A percentile compares a stretch with the other conserved stretches of the same genome.
phyloP scores from a whole-genome alignment of 2,113 vertebrate genomes.

The Propithecus coquereli region DNA sequence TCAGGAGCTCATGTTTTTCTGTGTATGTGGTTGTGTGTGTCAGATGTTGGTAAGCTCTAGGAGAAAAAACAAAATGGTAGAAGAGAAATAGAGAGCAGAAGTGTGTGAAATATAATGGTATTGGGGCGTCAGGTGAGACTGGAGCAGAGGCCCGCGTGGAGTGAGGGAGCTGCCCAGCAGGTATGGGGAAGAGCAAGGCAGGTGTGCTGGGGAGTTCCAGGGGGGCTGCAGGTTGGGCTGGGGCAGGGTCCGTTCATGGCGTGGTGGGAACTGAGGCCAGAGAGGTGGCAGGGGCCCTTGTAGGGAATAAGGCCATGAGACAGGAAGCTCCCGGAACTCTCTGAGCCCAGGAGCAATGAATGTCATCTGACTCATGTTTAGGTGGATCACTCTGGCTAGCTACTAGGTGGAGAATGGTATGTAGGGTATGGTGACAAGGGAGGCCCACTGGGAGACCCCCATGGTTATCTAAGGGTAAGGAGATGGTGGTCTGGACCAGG shows the following conservation, averaged over 20 bases:
- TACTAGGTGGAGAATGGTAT: not conserved
- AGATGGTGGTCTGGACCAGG: not conserved
- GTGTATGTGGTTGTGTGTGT: not conserved
- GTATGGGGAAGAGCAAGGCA: not conserved
- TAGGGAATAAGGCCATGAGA: not conserved
- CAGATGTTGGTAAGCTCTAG: not conserved
- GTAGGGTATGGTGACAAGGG: not conserved
- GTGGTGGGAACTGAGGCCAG: not conserved
- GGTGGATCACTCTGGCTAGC: not conserved
- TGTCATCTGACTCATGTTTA: not conserved
- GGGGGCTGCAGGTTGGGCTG: not conserved
- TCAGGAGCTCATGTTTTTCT: not conserved
- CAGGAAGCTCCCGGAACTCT: not conserved
- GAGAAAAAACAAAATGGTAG: not conserved
- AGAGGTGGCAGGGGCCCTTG: not conserved
- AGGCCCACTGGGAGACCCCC: not conserved
- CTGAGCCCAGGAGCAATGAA: not conserved
- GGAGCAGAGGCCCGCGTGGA: not conserved
- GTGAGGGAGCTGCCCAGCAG: not conserved
- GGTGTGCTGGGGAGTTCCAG: not conserved
- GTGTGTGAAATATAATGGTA: not conserved
- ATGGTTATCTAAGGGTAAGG: not conserved
- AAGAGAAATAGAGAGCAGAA: not conserved
- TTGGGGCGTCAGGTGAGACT: not conserved
- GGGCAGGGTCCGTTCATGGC: not conserved